phyloP scores from a whole-genome alignment of 2,113 vertebrate species.

The Ptilonorhynchus violaceus region DNA sequence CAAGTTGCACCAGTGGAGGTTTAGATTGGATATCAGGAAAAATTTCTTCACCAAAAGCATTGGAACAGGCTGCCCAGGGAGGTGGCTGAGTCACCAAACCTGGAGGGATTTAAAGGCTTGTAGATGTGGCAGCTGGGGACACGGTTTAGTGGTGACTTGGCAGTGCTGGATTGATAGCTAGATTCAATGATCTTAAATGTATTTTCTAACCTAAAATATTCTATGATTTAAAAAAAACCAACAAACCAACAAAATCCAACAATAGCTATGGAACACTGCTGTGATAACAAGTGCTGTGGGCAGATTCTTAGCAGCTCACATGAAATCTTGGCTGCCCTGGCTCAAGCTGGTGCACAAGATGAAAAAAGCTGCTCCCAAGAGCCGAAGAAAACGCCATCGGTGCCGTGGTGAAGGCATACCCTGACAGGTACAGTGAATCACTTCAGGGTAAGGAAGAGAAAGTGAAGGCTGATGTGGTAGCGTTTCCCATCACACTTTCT shows the following conservation, averaged over 20 bases:
- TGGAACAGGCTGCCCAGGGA: neutral
- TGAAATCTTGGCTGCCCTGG: neutral
- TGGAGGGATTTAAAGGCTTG: neutral
- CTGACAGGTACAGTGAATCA: neutral
- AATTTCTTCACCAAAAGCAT: neutral
- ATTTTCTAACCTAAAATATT: neutral
- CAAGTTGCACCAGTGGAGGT: neutral
- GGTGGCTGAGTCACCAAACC: neutral
- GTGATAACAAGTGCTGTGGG: neutral
- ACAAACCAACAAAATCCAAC: neutral
- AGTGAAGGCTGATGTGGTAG: neutral
- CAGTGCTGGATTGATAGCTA: neutral
- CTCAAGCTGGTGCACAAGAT: neutral
- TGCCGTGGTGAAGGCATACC: neutral
- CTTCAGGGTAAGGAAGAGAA: constrained; percentile 3
- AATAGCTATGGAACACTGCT: neutral
- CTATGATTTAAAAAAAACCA: neutral
- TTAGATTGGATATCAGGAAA: neutral
- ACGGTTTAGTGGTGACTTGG: neutral
- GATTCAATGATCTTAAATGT: neutral
- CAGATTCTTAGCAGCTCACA: neutral
- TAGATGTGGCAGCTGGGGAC: neutral
- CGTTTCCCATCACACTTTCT: constrained; percentile 1
- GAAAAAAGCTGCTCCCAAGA: neutral
- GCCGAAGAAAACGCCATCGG: neutral